Conservation (phyloP, 2,113 vertebrate species). For the Hymenochirus boettgeri region DNA sequence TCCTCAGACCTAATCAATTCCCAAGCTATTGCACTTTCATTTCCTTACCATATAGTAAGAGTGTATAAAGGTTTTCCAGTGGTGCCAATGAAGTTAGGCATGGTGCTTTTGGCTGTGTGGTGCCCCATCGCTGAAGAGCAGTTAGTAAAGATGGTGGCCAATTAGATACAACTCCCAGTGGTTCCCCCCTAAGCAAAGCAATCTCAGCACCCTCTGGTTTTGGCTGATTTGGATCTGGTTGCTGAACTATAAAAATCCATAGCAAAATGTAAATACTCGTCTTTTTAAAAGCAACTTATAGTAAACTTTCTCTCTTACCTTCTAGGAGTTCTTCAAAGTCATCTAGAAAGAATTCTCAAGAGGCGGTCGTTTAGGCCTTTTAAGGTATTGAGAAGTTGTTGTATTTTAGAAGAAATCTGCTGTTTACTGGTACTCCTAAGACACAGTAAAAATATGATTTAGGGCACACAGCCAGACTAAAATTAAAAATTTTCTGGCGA, state of each 20-base stretch:
- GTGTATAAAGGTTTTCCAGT: conserved; percentile 80
- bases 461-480: too few species aligned
- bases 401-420: conserved; percentile 95
- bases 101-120: conserved; percentile 79
- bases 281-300: background rate
- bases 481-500: too few species aligned
- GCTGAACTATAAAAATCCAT: conserved; percentile 71
- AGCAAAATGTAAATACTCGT: background rate
- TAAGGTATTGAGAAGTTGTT: conserved; percentile 92
- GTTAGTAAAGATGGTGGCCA: conserved; percentile 80
- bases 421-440: conserved; percentile 88
- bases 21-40: too few species aligned
- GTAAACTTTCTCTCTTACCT: conserved; percentile 61
- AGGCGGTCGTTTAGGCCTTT: conserved; percentile 89
- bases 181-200: conserved; percentile 76
- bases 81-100: conserved; percentile 82
- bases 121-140: conserved; percentile 84
- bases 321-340: conserved; percentile 91
- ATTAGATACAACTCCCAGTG: conserved; percentile 63
- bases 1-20: too few species aligned
- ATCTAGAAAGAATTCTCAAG: conserved; percentile 91
- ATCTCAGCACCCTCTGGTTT: conserved; percentile 82
- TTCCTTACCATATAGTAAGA: conserved; percentile 83
- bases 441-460: too few species aligned
- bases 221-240: conserved; percentile 88